Evolutionary conservation across 2,888 invertebrate genomes (phyloP).

Genomic region (Nemoura dubitans): DNA sequence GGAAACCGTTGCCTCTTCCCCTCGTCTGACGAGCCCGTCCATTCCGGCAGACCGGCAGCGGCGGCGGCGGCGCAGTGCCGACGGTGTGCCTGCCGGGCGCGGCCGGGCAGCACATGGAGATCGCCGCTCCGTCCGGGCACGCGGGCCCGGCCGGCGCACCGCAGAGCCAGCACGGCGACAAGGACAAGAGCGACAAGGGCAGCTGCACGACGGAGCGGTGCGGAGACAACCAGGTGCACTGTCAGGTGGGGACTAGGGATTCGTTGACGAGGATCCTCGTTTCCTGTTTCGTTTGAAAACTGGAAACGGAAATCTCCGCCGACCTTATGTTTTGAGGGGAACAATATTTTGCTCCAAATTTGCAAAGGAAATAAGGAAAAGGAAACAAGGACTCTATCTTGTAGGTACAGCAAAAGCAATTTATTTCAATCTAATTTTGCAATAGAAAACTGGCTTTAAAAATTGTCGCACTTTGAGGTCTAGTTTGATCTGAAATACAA

Average conservation of each 20-base stretch:
- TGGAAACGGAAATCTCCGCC: no score
- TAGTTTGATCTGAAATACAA: no score
- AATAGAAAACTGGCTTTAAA: no score
- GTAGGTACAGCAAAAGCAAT: no score
- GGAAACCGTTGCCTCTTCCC: not conserved
- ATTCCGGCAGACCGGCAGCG: not conserved
- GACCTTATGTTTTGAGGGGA: no score
- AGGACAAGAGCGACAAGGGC: constrained; percentile 48
- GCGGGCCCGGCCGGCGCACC: constrained; percentile 19
- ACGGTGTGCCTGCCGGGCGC: constrained; percentile 47
- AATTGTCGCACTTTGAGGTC: no score
- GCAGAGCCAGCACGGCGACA: constrained; percentile 22
- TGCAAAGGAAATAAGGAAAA: no score
- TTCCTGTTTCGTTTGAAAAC: no score
- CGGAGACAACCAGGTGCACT: constrained; percentile 50
- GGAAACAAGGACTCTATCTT: no score
- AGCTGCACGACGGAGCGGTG: constrained; percentile 51
- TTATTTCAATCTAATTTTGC: no score
- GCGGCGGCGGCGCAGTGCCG: constrained; percentile 49
- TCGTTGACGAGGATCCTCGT: no score
- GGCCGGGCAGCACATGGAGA: constrained; percentile 43
- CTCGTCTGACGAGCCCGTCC: not conserved
- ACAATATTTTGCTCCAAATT: no score
- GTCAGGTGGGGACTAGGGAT: constrained; percentile 39
- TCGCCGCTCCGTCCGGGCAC: not conserved